phyloP scores from a whole-genome alignment of 2,888 invertebrate genomes.

The Lamellibrachia satsuma region DNA sequence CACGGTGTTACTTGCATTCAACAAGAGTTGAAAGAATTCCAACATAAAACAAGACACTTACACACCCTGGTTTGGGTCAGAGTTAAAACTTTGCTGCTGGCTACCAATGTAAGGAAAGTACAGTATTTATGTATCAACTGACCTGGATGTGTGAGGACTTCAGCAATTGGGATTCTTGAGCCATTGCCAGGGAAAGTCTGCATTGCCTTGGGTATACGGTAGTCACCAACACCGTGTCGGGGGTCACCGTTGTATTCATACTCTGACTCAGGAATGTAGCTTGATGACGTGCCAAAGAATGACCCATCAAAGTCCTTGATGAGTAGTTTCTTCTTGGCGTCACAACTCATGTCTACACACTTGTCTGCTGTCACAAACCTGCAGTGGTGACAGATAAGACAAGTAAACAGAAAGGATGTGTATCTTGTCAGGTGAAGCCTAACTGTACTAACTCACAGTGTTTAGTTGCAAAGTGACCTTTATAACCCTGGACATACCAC shows the following conservation, averaged over 20 bases:
- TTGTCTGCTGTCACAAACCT: conserved; percentile 38
- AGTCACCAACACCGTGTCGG: conserved; percentile 59
- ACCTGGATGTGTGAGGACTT: not conserved
- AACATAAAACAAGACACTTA: not conserved
- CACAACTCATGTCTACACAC: conserved; percentile 65
- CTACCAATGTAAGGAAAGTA: not conserved
- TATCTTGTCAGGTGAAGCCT: not conserved
- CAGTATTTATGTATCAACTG: not conserved
- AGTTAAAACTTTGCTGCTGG: not conserved
- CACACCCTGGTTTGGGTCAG: not conserved
- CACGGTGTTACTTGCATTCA: not conserved
- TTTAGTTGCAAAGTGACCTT: too few relatives aligned
- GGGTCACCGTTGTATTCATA: conserved; percentile 55
- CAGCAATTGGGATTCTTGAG: not conserved
- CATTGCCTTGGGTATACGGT: conserved; percentile 59
- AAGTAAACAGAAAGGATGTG: not conserved
- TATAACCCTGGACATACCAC: too few relatives aligned
- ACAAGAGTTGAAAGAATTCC: not conserved
- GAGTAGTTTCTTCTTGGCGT: conserved; percentile 58
- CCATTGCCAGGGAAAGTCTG: conserved; percentile 42
- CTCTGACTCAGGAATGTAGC: conserved; percentile 51
- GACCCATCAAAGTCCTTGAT: conserved; percentile 57
- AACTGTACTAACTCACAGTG: too few relatives aligned
- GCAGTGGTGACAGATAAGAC: too few relatives aligned
- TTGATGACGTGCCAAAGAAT: conserved; percentile 44